These are phyloP conservation scores for Leptinotarsa lineolata DNA, from an alignment of 1,140 invertebrate species.

Conservation along the genomic window DNA sequence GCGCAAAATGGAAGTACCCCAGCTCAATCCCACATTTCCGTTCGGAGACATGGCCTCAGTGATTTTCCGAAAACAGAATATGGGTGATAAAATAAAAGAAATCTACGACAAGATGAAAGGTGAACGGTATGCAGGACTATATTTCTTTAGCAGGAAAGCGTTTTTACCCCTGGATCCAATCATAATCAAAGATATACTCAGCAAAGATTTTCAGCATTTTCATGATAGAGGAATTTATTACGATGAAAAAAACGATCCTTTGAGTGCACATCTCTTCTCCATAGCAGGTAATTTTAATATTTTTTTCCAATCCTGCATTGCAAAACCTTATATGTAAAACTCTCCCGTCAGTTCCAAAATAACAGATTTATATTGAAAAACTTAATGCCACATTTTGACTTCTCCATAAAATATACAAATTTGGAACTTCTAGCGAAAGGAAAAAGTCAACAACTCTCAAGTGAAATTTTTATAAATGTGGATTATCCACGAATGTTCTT, in stretches of 20 bases:
- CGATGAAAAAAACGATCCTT: constrained; percentile 59
- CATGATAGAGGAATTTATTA: constrained; percentile 58
- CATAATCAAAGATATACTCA: constrained; percentile 63
- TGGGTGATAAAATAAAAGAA: constrained; percentile 50
- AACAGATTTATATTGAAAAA: too few relatives aligned
- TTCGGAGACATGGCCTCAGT: constrained; percentile 52
- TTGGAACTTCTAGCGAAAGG: too few relatives aligned
- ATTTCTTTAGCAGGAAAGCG: constrained; percentile 58
- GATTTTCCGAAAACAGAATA: constrained; percentile 47
- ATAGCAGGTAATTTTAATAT: constrained; percentile 52
- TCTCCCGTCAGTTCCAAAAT: too few relatives aligned
- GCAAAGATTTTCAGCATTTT: constrained; percentile 60
- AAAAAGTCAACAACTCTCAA: too few relatives aligned
- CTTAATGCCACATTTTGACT: too few relatives aligned
- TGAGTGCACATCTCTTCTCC: constrained; percentile 62
- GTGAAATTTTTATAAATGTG: too few relatives aligned
- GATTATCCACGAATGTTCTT: too few relatives aligned
- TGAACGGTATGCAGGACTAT: constrained; percentile 53
- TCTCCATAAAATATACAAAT: too few relatives aligned
- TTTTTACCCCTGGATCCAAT: constrained; percentile 62
- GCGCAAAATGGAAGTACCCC: constrained; percentile 54
- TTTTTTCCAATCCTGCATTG: too few relatives aligned
- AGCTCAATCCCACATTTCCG: constrained; percentile 49
- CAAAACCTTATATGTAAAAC: too few relatives aligned
- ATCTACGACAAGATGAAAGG: constrained; percentile 45